phyloP scores from a whole-genome alignment of 2,888 invertebrate genomes.

The Sturmia bella region DNA sequence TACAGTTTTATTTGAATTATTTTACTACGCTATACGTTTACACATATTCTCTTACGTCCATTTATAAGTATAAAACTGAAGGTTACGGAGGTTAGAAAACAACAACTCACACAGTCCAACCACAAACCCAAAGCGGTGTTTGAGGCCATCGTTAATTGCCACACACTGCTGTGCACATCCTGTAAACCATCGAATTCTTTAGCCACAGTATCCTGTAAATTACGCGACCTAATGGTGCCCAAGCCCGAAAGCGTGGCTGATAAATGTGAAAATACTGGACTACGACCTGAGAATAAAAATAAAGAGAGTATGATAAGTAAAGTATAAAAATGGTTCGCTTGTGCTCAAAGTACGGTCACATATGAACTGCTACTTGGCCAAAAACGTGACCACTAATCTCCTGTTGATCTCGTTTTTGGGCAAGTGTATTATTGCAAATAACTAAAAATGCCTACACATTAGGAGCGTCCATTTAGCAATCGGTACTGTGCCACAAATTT shows the following conservation, averaged over 20 bases:
- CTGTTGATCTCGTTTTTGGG: too few relatives aligned
- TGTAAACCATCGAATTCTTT: slow-evolving; percentile 89
- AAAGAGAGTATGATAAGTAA: background rate
- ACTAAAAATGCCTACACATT: too few relatives aligned
- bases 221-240: slow-evolving; percentile 91
- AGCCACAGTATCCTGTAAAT: slow-evolving; percentile 87
- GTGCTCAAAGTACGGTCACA: too few relatives aligned
- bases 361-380: too few relatives aligned
- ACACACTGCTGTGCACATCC: slow-evolving; percentile 82
- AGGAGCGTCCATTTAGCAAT: too few relatives aligned
- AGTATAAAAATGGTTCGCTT: background rate
- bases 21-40: background rate
- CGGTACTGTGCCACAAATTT: too few relatives aligned
- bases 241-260: slow-evolving; percentile 93
- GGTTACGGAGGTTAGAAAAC: slow-evolving; percentile 86
- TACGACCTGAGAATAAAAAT: slow-evolving; percentile 84
- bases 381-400: too few relatives aligned
- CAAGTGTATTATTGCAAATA: too few relatives aligned
- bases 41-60: slow-evolving; percentile 82
- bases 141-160: slow-evolving; percentile 80
- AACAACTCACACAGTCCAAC: slow-evolving; percentile 87
- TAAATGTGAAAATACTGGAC: slow-evolving; percentile 95
- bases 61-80: slow-evolving; percentile 85
- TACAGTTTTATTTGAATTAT: background rate
- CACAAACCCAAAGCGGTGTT: slow-evolving; percentile 87